Percentiles rank a stretch among this genome's conserved stretches.
phyloP scores from a whole-genome alignment of 2,888 invertebrate species.

The Chloromyia formosa region DNA sequence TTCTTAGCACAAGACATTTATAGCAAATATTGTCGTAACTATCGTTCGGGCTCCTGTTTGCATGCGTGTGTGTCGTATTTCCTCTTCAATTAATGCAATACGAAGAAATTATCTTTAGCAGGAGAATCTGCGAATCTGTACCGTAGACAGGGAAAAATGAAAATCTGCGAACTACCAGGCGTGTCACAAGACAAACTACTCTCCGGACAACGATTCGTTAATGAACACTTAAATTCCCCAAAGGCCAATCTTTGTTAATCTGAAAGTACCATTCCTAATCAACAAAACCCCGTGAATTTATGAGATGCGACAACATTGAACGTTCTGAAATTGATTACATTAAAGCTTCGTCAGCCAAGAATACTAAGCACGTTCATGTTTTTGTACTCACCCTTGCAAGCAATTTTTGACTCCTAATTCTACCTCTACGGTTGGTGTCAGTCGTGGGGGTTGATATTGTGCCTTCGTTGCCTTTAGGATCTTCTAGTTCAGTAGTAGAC shows the following conservation, averaged over 20 bases:
- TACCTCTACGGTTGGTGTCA: background rate
- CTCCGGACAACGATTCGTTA: constrained; percentile 30
- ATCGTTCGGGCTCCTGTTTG: background rate
- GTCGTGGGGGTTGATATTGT: background rate
- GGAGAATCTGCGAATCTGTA: background rate
- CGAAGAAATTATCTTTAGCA: background rate
- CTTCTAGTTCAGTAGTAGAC: no score
- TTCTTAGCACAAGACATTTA: background rate
- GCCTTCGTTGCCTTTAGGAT: no score
- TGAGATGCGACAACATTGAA: constrained; percentile 38
- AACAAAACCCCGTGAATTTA: constrained; percentile 34
- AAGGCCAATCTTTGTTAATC: constrained; percentile 33
- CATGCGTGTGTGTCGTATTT: background rate
- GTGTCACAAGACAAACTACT: constrained; percentile 3
- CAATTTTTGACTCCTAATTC: background rate
- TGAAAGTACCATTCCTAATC: constrained; percentile 35
- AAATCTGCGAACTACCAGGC: background rate
- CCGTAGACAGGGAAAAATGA: background rate
- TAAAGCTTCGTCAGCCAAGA: constrained; percentile 24
- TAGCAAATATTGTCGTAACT: no score
- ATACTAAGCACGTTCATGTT: constrained; percentile 34
- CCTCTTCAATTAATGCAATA: constrained; percentile 24
- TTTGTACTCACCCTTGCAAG: constrained; percentile 10
- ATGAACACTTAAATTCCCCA: constrained; percentile 33
- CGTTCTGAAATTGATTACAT: constrained; percentile 41